phyloP scores from a whole-genome alignment of 2,888 invertebrate species.

The Actias luna region DNA sequence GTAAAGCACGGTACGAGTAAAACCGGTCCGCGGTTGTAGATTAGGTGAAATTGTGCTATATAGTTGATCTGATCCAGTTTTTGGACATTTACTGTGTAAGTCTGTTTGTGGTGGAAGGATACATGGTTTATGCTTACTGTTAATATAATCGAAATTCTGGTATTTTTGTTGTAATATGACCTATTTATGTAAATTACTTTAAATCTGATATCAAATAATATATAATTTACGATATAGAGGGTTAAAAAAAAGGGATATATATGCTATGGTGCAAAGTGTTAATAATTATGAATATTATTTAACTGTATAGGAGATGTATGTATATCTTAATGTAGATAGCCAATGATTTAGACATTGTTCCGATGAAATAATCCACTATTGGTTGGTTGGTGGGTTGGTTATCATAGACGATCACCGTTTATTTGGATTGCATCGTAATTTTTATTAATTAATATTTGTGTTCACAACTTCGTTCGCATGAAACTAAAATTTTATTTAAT shows the following conservation, averaged over 20 bases:
- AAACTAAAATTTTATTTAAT: no score
- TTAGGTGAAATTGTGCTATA: constrained; percentile 52
- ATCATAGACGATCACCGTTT: no score
- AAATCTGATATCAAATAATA: neutral
- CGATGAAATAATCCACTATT: no score
- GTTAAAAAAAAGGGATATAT: neutral
- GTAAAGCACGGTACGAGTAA: constrained; percentile 40
- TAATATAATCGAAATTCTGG: constrained; percentile 7
- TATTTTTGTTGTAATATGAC: constrained; percentile 20
- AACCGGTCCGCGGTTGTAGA: constrained; percentile 57
- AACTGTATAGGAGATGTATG: no score
- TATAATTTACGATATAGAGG: neutral
- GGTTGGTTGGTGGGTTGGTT: no score
- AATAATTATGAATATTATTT: no score
- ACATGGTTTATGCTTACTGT: constrained; percentile 23
- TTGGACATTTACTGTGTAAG: constrained; percentile 27
- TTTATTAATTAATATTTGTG: no score
- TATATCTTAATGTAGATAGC: no score
- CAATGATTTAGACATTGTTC: no score
- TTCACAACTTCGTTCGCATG: no score
- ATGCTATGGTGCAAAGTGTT: no score
- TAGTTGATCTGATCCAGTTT: constrained; percentile 39
- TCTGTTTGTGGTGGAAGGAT: constrained; percentile 42
- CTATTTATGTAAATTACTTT: constrained; percentile 1
- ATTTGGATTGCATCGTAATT: no score